Evolutionary conservation across 2,797 vertebrate genomes (phyloP).

Genomic region (Spheniscus humboldti): DNA sequence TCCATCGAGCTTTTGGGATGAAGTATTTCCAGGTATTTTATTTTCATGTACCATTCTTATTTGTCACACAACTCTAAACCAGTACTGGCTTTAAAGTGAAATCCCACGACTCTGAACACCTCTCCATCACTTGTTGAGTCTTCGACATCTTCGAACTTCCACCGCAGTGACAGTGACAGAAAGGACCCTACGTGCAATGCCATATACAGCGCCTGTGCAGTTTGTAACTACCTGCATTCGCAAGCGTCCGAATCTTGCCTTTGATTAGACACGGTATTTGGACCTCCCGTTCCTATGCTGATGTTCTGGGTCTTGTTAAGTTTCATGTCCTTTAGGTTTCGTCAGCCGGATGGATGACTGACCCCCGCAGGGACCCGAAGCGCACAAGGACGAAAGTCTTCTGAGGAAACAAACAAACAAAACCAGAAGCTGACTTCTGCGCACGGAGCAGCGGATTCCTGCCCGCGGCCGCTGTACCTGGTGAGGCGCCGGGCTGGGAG

Average conservation of each 20-base stretch:
- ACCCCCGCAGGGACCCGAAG: neutral
- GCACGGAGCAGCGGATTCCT: neutral
- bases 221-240: neutral
- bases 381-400: neutral
- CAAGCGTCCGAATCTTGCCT: neutral
- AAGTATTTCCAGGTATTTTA: neutral
- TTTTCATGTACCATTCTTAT: neutral
- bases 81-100: neutral
- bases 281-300: neutral
- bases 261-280: accelerated
- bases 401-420: neutral
- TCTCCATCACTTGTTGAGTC: neutral
- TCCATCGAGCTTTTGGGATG: neutral
- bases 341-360: neutral
- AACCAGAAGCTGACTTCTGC: neutral
- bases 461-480: neutral
- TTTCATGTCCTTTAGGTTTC: neutral
- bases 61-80: neutral
- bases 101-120: neutral
- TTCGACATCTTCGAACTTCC: neutral
- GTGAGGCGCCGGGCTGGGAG: neutral
- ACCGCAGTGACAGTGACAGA: accelerated
- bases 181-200: neutral
- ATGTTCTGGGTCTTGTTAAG: neutral
- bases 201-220: accelerated